Evolutionary conservation across 2,797 vertebrate genomes (phyloP).

Genomic region (Coccyzus lansbergi): DNA sequence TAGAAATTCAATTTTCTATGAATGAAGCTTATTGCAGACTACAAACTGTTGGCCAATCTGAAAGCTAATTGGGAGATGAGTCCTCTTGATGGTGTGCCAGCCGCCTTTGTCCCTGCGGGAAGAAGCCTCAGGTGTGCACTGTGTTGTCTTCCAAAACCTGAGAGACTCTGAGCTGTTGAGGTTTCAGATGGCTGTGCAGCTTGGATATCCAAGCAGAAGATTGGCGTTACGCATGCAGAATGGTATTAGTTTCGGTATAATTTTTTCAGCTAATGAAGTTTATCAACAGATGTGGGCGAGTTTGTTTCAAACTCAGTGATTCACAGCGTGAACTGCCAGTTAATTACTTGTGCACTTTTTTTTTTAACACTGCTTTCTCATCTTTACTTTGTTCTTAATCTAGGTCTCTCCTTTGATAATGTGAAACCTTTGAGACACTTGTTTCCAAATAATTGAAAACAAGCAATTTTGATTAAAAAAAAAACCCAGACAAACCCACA

Average conservation of each 20-base stretch:
- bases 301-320: constrained; percentile 19
- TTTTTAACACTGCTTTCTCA: not conserved
- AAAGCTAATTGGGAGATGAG: not conserved
- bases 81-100: not conserved
- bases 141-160: not conserved
- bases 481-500: not conserved
- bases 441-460: constrained; percentile 14
- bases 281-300: not conserved
- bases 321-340: not conserved
- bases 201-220: not conserved
- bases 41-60: not conserved
- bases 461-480: not conserved
- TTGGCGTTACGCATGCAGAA: not conserved
- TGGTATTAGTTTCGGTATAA: not conserved
- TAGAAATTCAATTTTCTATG: not conserved
- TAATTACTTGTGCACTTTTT: not conserved
- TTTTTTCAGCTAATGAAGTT: constrained; percentile 44
- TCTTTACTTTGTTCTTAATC: constrained; percentile 36
- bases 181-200: not conserved
- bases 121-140: not conserved
- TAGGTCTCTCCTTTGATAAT: constrained; percentile 7
- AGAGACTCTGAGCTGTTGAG: not conserved
- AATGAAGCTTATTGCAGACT: constrained; percentile 6
- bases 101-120: not conserved
- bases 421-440: not conserved